Conservation (phyloP, 2,888 invertebrate species). For the Sinotaia quadrata region DNA sequence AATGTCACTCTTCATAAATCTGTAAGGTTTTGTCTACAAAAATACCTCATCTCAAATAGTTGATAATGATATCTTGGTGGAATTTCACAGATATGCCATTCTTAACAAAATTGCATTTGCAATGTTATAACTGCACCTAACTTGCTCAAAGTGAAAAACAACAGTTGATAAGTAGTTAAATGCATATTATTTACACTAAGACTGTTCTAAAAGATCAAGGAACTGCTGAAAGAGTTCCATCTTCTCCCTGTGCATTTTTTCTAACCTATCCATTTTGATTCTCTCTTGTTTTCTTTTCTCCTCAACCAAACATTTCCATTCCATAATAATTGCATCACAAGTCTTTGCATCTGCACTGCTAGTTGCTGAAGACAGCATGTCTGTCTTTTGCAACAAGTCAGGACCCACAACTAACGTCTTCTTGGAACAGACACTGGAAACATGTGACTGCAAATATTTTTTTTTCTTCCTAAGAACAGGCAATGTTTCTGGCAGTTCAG, state of each 20-base stretch:
- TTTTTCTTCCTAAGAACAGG: slow-evolving; percentile 29
- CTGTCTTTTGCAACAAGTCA: no score
- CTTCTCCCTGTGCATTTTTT: slow-evolving; percentile 35
- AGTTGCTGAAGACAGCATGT: not conserved
- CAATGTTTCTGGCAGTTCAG: not conserved
- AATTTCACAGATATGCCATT: no score
- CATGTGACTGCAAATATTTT: not conserved
- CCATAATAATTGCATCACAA: not conserved
- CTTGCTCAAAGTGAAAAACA: no score
- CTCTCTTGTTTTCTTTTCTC: slow-evolving; percentile 28
- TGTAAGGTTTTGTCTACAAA: no score
- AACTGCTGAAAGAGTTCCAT: slow-evolving; percentile 32
- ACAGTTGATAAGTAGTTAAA: no score
- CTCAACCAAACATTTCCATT: slow-evolving; percentile 23
- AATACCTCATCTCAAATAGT: no score
- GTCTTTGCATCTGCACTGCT: not conserved
- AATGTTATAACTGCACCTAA: no score
- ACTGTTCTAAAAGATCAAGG: slow-evolving; percentile 28
- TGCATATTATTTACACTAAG: no score
- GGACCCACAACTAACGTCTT: not conserved
- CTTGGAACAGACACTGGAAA: not conserved
- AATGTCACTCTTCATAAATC: no score
- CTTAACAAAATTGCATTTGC: no score
- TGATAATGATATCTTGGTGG: no score
- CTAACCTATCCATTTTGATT: slow-evolving; percentile 28